Conservation (phyloP, 2,113 vertebrate species). For the Vidua chalybeata region DNA sequence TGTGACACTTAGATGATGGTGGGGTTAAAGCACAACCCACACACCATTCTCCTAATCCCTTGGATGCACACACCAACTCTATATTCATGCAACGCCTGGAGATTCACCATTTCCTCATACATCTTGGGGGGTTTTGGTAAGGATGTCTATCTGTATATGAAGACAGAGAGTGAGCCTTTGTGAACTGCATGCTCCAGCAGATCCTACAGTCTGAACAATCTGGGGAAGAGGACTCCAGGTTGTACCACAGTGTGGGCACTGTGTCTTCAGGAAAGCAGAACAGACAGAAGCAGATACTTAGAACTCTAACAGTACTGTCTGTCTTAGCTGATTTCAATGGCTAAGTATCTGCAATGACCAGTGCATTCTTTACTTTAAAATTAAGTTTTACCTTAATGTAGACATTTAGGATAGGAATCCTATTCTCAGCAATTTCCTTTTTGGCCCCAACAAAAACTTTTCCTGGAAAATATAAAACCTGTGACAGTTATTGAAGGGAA, state of each 20-base stretch:
- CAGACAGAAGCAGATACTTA: background rate
- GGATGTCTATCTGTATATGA: background rate
- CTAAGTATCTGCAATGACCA: background rate
- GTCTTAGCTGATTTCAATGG: background rate
- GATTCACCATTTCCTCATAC: background rate
- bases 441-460: conserved; percentile 92
- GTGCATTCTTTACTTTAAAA: background rate
- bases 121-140: background rate
- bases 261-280: background rate
- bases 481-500: background rate
- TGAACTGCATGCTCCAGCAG: background rate
- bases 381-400: conserved; percentile 90
- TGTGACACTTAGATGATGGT: background rate
- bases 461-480: conserved; percentile 72
- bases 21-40: background rate
- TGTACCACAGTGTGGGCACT: background rate
- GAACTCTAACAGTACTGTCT: background rate
- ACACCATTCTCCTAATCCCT: background rate
- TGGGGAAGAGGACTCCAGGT: background rate
- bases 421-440: conserved; percentile 88
- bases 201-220: background rate
- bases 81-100: background rate
- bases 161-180: background rate
- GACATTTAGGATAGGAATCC: conserved; percentile 87
- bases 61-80: background rate